Percentiles rank a stretch among this genome's conserved stretches.
Evolutionary conservation across 2,888 invertebrate species (phyloP).

Genomic region (Lasioglossum pauxillum): DNA sequence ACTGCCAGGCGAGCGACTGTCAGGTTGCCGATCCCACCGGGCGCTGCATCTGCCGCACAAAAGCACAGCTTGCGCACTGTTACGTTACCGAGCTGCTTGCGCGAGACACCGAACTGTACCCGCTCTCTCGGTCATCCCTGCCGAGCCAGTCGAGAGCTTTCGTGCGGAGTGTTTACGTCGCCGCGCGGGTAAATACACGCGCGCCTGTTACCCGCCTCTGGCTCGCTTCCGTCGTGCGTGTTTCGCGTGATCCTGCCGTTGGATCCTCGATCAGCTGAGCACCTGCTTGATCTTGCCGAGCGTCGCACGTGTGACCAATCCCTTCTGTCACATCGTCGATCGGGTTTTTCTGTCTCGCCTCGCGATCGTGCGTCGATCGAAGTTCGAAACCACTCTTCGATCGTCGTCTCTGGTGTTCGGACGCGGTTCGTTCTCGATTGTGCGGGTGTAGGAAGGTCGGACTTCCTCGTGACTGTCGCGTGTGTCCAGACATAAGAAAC

Average conservation of each 20-base stretch:
- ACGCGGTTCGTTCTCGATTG: not conserved
- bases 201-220: conserved; percentile 10
- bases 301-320: not conserved
- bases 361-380: conserved; percentile 13
- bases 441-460: not conserved
- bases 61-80: conserved; percentile 74
- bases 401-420: not conserved
- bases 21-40: conserved; percentile 42
- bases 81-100: conserved; percentile 69
- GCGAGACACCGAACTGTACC: conserved; percentile 66
- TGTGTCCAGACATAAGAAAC: conserved; percentile 4
- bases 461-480: not conserved
- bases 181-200: conserved; percentile 67
- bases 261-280: conserved; percentile 8
- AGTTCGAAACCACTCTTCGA: not conserved
- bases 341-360: not conserved
- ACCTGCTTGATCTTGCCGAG: not conserved
- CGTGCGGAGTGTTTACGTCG: conserved; percentile 73
- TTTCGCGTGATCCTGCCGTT: conserved; percentile 5
- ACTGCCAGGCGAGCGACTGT: conserved; percentile 20
- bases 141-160: conserved; percentile 70
- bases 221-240: conserved; percentile 18
- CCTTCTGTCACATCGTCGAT: not conserved
- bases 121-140: conserved; percentile 69
- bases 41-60: conserved; percentile 66